Percentiles rank a stretch among this genome's conserved stretches.
These are phyloP conservation scores for Dicrurus megarhynchus DNA, from an alignment of 2,113 vertebrate genomes.

Conservation along the genomic window DNA sequence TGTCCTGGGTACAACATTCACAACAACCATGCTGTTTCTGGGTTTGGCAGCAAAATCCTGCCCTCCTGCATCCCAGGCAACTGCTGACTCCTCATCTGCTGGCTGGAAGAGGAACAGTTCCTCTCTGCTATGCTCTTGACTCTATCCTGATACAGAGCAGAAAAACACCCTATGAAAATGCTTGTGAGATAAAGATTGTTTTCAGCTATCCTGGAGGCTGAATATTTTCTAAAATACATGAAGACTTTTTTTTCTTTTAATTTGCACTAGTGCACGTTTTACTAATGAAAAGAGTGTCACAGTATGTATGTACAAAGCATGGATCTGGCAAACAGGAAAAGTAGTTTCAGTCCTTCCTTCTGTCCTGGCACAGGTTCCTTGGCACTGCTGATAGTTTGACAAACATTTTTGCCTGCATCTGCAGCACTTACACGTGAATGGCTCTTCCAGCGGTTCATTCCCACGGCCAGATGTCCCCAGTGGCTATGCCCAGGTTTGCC, in stretches of 20 bases:
- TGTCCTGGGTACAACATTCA: neutral
- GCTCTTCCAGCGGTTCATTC: accelerated
- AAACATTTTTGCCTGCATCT: neutral
- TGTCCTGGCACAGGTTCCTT: neutral
- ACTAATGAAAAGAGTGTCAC: neutral
- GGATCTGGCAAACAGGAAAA: neutral
- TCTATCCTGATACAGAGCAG: neutral
- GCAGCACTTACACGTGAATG: accelerated
- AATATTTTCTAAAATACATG: neutral
- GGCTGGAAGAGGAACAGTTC: neutral
- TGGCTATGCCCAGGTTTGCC: neutral
- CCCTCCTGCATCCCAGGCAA: neutral
- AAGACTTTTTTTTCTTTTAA: neutral
- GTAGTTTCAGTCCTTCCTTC: neutral
- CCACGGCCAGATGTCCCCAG: accelerated
- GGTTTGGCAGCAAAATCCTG: neutral
- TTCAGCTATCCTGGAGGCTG: neutral
- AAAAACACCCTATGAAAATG: neutral
- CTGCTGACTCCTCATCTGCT: neutral
- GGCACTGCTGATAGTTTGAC: neutral
- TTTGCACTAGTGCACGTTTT: accelerated
- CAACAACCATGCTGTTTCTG: accelerated
- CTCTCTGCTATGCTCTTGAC: neutral
- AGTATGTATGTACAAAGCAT: neutral
- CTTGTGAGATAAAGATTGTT: neutral